Evolutionary conservation across 1,140 invertebrate species (phyloP).

Genomic region (Micrasema minimum): DNA sequence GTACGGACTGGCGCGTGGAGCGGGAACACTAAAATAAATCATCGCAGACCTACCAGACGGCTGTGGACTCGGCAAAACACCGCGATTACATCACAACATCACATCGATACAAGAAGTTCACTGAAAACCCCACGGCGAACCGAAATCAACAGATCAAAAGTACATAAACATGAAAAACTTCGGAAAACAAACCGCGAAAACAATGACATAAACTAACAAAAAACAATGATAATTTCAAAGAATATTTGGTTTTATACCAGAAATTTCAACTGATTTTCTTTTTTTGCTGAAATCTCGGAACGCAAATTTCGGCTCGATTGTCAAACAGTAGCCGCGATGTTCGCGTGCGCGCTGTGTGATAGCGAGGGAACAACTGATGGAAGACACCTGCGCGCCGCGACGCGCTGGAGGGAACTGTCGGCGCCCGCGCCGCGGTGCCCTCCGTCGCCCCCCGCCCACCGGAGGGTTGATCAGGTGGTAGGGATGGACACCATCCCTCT

Average conservation of each 20-base stretch:
- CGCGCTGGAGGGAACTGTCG: constrained; percentile 51
- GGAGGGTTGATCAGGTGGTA: constrained; percentile 18
- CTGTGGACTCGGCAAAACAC: constrained; percentile 39
- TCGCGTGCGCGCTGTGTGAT: constrained; percentile 23
- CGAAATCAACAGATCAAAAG: constrained; percentile 31
- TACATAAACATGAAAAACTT: constrained; percentile 28
- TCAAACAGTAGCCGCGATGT: constrained; percentile 23
- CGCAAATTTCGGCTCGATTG: constrained; percentile 5
- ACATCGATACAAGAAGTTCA: constrained; percentile 33
- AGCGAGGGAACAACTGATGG: constrained; percentile 12
- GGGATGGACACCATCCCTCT: neutral
- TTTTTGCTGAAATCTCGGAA: neutral
- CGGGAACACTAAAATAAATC: constrained; percentile 50
- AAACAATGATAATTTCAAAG: no score
- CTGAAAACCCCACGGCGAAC: constrained; percentile 24
- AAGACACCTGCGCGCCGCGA: constrained; percentile 41
- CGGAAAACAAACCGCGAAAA: no score
- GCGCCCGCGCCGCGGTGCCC: constrained; percentile 32
- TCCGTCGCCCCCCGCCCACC: neutral
- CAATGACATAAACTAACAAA: no score
- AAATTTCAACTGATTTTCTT: no score
- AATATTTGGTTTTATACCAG: no score
- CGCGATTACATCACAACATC: constrained; percentile 52
- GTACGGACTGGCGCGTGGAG: neutral
- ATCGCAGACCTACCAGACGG: constrained; percentile 32